These are phyloP conservation scores for Leucoraja erinaceus DNA, from an alignment of 2,113 vertebrate genomes.

Conservation along the genomic window DNA sequence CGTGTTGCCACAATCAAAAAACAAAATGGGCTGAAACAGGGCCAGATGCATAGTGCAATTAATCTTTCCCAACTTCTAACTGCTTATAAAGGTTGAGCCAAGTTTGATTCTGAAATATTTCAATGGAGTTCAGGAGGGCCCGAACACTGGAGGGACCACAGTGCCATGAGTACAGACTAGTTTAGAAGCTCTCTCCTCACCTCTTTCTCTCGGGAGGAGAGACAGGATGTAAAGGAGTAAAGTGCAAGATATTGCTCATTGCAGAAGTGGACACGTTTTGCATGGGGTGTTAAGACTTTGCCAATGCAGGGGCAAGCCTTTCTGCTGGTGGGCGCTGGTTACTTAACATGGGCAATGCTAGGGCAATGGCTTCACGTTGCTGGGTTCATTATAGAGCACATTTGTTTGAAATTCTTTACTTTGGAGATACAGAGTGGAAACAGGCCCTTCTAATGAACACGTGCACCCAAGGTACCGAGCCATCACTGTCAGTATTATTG, in stretches of 20 bases:
- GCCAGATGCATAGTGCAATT: conserved; percentile 16
- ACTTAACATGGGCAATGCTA: background rate
- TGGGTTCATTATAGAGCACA: background rate
- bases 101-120: conserved; percentile 5
- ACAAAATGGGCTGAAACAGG: background rate
- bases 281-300: background rate
- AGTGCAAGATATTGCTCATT: conserved; percentile 20
- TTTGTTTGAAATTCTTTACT: background rate
- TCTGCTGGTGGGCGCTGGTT: background rate
- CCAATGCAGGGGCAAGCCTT: background rate
- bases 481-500: no score
- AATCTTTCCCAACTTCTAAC: background rate
- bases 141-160: no score
- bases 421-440: no score
- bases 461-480: no score
- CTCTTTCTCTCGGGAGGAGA: background rate
- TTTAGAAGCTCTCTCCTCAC: background rate
- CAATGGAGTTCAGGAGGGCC: background rate
- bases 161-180: background rate
- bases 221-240: conserved; percentile 4
- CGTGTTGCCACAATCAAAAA: background rate
- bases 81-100: background rate
- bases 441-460: no score
- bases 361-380: background rate
- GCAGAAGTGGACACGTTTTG: background rate